These are phyloP conservation scores for Heliconius cydno DNA, from an alignment of 2,888 invertebrate genomes.

Conservation along the genomic window DNA sequence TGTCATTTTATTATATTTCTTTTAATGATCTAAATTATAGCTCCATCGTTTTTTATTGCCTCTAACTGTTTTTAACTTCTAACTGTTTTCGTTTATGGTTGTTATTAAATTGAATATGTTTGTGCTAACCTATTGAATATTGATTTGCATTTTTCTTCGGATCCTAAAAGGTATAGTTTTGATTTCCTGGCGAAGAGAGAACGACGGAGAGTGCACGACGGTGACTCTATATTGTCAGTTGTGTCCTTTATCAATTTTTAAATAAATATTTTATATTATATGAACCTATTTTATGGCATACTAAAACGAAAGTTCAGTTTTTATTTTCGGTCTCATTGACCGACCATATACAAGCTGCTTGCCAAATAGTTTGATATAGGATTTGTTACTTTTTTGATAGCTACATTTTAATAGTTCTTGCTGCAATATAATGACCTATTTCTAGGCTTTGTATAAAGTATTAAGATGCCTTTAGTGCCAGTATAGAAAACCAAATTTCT, in stretches of 20 bases:
- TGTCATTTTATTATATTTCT: slow-evolving; percentile 29
- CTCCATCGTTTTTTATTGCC: neutral
- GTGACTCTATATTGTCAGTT: too few relatives aligned
- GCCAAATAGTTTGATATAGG: neutral
- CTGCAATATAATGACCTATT: too few relatives aligned
- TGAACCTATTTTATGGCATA: neutral
- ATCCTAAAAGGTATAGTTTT: too few relatives aligned
- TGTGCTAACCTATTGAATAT: neutral
- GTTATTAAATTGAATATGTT: slow-evolving; percentile 3
- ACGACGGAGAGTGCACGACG: too few relatives aligned
- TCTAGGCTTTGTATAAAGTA: too few relatives aligned
- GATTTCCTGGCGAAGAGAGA: too few relatives aligned
- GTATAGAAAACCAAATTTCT: too few relatives aligned
- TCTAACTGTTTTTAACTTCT: neutral
- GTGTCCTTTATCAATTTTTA: neutral
- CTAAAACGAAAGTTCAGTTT: neutral
- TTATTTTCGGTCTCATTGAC: neutral
- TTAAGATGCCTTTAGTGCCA: too few relatives aligned
- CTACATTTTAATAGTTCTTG: too few relatives aligned
- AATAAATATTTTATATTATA: neutral
- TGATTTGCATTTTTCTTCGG: neutral
- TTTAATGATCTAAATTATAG: slow-evolving; percentile 15
- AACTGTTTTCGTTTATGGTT: slow-evolving; percentile 6
- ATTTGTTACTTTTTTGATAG: neutral
- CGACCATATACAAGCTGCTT: neutral